Evolutionary conservation across 2,113 vertebrate genomes (phyloP), one percentile per base, ranked within the genome.

Genomic region (Lepus europaeus): DNA sequence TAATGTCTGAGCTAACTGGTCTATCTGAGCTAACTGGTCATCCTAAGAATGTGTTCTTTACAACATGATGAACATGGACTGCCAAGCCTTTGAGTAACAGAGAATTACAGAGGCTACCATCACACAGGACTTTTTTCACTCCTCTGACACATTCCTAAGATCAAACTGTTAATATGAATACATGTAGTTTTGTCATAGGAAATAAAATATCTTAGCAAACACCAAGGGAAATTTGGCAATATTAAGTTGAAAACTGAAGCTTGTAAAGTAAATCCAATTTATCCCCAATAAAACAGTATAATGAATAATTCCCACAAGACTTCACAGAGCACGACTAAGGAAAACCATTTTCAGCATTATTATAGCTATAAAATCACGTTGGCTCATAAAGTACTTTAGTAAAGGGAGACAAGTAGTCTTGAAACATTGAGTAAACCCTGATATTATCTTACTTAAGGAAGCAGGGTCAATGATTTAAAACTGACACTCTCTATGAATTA

Each of bases 121-220:
- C 68, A 97, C 89, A 82, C 78, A 91, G 92, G 81, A 96, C 92
- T 95, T 97, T 93, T 96, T 78, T 77, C 6, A 45, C 51, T 66
- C 36, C 19, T 61, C 29, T 96, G 95, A 96, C 45, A 97, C 74
- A 80, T 91, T 97, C 87, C 87, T 97, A 93, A 97, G 97, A 97
- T 91, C 92, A 97, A 81, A 93, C 85, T 98, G 78, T 97, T 93
- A 95, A 97, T 97, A 97, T 79, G 97, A 98, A 97, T 97, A 95
- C 25, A 89, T 80, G 97, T 56, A 96, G 63, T 80, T 95, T 89
- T 80, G 45, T 36, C 61, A 97, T 90, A 85, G 97, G 80, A 94
- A 98, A 97, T 97, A 92, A 97, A 97, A 95, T 4, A 59, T 69
- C 96, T 91, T 0, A 0, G 88, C 90, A 97, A 96, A 95, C 61